Conservation (phyloP, 2,797 vertebrate species). For the Psittacula derbiana region DNA sequence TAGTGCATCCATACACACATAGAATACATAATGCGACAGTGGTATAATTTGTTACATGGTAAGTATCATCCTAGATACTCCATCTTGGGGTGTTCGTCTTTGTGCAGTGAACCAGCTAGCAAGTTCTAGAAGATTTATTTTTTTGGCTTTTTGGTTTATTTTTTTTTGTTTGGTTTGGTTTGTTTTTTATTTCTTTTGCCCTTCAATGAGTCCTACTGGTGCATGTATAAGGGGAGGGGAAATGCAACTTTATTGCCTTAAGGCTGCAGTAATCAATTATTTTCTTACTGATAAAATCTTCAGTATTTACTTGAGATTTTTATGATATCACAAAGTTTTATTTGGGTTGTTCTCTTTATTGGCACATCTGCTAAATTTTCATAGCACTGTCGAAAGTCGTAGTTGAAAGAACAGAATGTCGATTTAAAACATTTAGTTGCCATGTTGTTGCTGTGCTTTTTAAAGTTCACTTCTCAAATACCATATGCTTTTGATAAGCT, state of each 20-base stretch:
- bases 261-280: slow-evolving; percentile 55
- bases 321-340: slow-evolving; percentile 24
- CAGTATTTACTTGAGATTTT: background rate
- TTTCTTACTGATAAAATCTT: slow-evolving; percentile 47
- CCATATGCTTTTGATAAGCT: background rate
- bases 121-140: slow-evolving; percentile 76
- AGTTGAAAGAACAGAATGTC: background rate
- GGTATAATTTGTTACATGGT: slow-evolving; percentile 72
- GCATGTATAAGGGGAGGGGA: slow-evolving; percentile 71
- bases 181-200: slow-evolving; percentile 64
- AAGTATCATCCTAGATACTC: slow-evolving; percentile 80
- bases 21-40: slow-evolving; percentile 74
- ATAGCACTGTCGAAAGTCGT: background rate
- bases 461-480: background rate
- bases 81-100: slow-evolving; percentile 80
- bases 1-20: slow-evolving; percentile 75
- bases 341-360: slow-evolving; percentile 31
- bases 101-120: slow-evolving; percentile 75
- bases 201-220: slow-evolving; percentile 79
- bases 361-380: slow-evolving; percentile 40
- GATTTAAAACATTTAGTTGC: background rate
- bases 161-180: slow-evolving; percentile 14
- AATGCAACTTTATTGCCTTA: slow-evolving; percentile 53
- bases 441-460: slow-evolving; percentile 9
- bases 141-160: slow-evolving; percentile 53